Evolutionary conservation across 2,797 vertebrate genomes (phyloP), one percentile per base, ranked within the genome.

Genomic region (Xiphophorus birchmanni): DNA sequence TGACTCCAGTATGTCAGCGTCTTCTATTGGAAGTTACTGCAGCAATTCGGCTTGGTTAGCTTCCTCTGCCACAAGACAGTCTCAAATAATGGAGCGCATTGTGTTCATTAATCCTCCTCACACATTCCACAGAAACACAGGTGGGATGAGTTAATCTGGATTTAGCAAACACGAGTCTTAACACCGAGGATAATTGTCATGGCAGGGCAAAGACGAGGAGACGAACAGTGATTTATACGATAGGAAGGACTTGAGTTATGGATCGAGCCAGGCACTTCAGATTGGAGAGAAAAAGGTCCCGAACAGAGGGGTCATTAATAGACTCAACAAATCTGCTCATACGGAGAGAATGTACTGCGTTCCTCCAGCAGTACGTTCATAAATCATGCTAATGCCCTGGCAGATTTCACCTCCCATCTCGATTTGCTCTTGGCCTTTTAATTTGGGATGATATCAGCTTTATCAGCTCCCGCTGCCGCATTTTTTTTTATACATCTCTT

Each of bases 251-350:
- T 80, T 45, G 26, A 84, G 90, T 93, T 93, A 93, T 94, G 92
- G 90, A 94, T 92, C 87, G 90, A n/a, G 67, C 76, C 7, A 80
- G 75, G 74, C 85, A 80, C 87, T 90, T 86, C 87, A 81, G 86
- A 92, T 91, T 92, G 93, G 92, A 91, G 87, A 88, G 89, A 77
- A 87, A 90, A 91, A 83, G 91, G 92, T 93, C 89, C 69, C 82
- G 90, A 94, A 90, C 91, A 94, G 91, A 92, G 92, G 52, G 91
- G 91, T 92, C 90, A 91, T 95, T 94, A 92, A 93, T 88, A 92
- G 86, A 92, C 91, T 91, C 90, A 91, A 93, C 90, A 93, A 90
- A 93, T 91, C 86, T 89, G 91, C 91, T 92, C 90, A 83, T 91
- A 92, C 83, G 52, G 86, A 76, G 87, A 89, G 89, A 92, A 93